phyloP scores from a whole-genome alignment of 2,797 vertebrate genomes.

The Yasuhikotakia modesta region DNA sequence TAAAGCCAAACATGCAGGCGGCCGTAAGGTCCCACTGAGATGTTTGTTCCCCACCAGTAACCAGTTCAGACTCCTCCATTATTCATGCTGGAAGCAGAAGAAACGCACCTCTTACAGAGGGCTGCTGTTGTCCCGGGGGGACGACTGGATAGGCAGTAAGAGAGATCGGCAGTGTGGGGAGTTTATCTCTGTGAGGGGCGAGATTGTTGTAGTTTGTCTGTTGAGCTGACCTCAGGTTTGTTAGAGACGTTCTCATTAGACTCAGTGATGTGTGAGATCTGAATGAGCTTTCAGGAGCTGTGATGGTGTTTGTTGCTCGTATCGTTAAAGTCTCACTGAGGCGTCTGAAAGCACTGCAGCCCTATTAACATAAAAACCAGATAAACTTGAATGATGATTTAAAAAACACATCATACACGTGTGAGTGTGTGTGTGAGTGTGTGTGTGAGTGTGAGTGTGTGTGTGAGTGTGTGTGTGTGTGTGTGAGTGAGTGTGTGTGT shows the following conservation, averaged over 20 bases:
- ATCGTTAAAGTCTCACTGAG: neutral
- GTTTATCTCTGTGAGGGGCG: neutral
- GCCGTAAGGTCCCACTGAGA: too few species aligned
- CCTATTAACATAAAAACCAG: slow-evolving; percentile 28
- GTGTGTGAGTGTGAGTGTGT: too few species aligned
- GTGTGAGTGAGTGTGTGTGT: too few species aligned
- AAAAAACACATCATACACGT: too few species aligned
- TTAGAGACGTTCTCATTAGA: slow-evolving; percentile 25
- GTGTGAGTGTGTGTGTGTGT: neutral
- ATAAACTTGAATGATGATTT: neutral
- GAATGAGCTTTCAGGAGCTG: slow-evolving; percentile 18
- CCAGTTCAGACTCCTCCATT: too few species aligned
- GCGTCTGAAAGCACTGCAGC: slow-evolving; percentile 5
- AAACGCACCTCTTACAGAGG: slow-evolving; percentile 8
- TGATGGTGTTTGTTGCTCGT: slow-evolving; percentile 21
- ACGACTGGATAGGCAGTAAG: slow-evolving; percentile 16
- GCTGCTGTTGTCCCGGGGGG: neutral
- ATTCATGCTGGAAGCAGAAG: neutral
- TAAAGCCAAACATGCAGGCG: too few species aligned
- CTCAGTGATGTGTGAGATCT: slow-evolving; percentile 49
- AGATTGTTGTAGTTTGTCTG: neutral
- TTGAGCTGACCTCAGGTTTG: slow-evolving; percentile 4
- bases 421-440: too few species aligned
- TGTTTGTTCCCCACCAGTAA: too few species aligned
- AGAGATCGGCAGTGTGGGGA: neutral